These are phyloP conservation scores for Cromileptes altivelis DNA, from an alignment of 2,113 vertebrate species.

Conservation along the genomic window DNA sequence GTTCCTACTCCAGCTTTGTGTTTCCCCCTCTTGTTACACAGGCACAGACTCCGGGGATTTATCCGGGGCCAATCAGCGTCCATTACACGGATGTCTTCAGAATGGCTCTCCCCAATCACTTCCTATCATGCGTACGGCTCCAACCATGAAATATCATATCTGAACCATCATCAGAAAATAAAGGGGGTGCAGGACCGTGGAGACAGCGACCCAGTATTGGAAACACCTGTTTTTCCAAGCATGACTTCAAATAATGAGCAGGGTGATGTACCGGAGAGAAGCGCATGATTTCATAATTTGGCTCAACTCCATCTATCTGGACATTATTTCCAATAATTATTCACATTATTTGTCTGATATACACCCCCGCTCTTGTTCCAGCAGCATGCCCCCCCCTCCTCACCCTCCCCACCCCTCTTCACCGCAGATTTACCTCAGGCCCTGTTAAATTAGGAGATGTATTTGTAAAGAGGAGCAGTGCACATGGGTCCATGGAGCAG, in stretches of 20 bases:
- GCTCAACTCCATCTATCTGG: slow-evolving; percentile 75
- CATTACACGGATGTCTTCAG: slow-evolving; percentile 83
- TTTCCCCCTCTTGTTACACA: slow-evolving; percentile 59
- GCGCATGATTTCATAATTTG: slow-evolving; percentile 85
- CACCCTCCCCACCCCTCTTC: background rate
- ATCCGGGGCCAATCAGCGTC: slow-evolving; percentile 80
- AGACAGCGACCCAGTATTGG: slow-evolving; percentile 78
- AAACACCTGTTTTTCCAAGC: slow-evolving; percentile 86
- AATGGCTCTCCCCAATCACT: slow-evolving; percentile 76
- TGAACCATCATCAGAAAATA: slow-evolving; percentile 79
- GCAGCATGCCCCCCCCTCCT: slow-evolving; percentile 26
- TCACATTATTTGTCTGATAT: slow-evolving; percentile 73
- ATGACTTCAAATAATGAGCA: slow-evolving; percentile 81
- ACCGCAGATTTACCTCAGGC: slow-evolving; percentile 49
- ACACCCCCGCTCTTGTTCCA: slow-evolving; percentile 42
- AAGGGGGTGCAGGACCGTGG: slow-evolving; percentile 63
- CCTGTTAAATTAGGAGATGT: slow-evolving; percentile 49
- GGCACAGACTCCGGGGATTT: slow-evolving; percentile 64
- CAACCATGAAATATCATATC: slow-evolving; percentile 85
- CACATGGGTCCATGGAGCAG: slow-evolving; percentile 20
- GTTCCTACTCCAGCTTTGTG: slow-evolving; percentile 46
- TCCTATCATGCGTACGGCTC: slow-evolving; percentile 71
- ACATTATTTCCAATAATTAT: slow-evolving; percentile 84
- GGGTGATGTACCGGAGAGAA: slow-evolving; percentile 68
- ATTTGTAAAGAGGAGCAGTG: slow-evolving; percentile 36